Percentiles rank a stretch among this genome's conserved stretches.
phyloP scores from a whole-genome alignment of 2,113 vertebrate species.

The Gambusia affinis region DNA sequence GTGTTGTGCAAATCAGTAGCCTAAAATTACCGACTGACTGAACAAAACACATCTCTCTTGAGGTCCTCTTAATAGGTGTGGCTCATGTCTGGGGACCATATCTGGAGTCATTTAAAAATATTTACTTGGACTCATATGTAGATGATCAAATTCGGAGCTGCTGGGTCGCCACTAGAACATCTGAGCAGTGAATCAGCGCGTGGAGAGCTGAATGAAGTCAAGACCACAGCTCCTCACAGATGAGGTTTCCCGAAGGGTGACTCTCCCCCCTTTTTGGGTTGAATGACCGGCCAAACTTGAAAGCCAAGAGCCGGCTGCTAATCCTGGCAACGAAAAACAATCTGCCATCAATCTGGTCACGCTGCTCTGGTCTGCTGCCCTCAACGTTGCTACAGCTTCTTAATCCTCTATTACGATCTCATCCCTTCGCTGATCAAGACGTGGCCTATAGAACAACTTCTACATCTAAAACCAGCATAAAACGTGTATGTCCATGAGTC shows the following conservation, averaged over 20 bases:
- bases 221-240: not conserved
- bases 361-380: slow-evolving; percentile 40
- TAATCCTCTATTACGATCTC: slow-evolving; percentile 52
- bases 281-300: slow-evolving; percentile 44
- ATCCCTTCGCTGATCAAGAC: slow-evolving; percentile 43
- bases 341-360: slow-evolving; percentile 67
- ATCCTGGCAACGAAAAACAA: slow-evolving; percentile 60
- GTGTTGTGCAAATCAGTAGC: slow-evolving; percentile 33
- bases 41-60: slow-evolving; percentile 17
- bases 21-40: slow-evolving; percentile 38
- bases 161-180: slow-evolving; percentile 7
- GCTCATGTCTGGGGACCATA: slow-evolving; percentile 3
- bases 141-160: not conserved
- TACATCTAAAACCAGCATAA: slow-evolving; percentile 5
- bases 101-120: not conserved
- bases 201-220: not conserved
- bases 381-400: slow-evolving; percentile 14
- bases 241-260: slow-evolving; percentile 31
- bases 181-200: not conserved
- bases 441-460: slow-evolving; percentile 27
- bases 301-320: slow-evolving; percentile 43
- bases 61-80: slow-evolving; percentile 3
- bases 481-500: not conserved
- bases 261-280: slow-evolving; percentile 35
- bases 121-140: not conserved